Conservation (phyloP, 1,140 invertebrate species). For the Drosophila persimilis region DNA sequence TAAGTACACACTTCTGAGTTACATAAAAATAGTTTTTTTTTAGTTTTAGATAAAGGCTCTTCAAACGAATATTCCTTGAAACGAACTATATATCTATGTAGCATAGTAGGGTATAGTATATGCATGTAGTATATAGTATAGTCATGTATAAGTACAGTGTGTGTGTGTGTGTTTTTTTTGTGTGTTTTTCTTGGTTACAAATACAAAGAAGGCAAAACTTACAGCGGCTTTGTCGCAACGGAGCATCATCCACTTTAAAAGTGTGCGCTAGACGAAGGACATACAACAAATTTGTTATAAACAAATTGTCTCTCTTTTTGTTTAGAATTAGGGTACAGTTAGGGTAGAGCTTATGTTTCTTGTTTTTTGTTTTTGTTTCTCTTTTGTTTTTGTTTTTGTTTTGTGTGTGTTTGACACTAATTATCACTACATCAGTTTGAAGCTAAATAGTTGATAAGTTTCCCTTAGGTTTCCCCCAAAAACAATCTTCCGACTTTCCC, state of each 20-base stretch:
- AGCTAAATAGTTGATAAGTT: constrained; percentile 62
- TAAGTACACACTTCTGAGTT: constrained; percentile 67
- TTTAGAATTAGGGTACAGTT: constrained; percentile 13
- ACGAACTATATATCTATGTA: constrained; percentile 20
- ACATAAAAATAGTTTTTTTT: constrained; percentile 68
- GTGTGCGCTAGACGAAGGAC: constrained; percentile 48
- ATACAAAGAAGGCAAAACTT: constrained; percentile 70
- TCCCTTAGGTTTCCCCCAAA: constrained; percentile 1
- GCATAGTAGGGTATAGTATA: constrained; percentile 13
- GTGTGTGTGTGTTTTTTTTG: constrained; percentile 43
- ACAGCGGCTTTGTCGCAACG: constrained; percentile 59
- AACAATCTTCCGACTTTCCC: neutral
- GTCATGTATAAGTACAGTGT: constrained; percentile 60
- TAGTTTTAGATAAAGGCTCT: constrained; percentile 1
- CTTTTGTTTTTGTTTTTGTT: too few relatives aligned
- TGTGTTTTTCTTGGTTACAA: constrained; percentile 38
- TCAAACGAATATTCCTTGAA: constrained; percentile 48
- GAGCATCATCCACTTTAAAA: constrained; percentile 61
- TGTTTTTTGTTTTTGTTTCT: constrained; percentile 68
- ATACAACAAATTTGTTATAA: constrained; percentile 44
- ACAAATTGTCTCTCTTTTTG: constrained; percentile 22
- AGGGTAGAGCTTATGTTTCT: constrained; percentile 14
- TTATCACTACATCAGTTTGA: constrained; percentile 79
- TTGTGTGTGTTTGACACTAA: constrained; percentile 81
- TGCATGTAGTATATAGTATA: constrained; percentile 28